A percentile compares a stretch with the other conserved stretches of the same genome.
Conservation (phyloP, 2,797 vertebrate genomes). For the Arnoldichthys spilopterus region DNA sequence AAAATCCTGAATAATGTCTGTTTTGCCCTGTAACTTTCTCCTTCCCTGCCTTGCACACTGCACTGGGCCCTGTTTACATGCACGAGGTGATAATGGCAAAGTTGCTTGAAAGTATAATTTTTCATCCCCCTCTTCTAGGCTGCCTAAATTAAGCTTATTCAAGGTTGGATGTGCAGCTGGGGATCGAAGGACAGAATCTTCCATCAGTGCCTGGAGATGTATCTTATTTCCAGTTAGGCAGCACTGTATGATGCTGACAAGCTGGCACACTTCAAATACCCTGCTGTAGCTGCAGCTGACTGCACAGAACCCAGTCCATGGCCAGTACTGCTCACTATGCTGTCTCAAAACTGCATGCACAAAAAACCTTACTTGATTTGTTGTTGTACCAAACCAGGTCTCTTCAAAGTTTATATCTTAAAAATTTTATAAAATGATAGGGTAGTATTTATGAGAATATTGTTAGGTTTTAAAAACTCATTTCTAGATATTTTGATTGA, state of each 20-base stretch:
- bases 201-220: slow-evolving; percentile 62
- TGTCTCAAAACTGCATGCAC: not conserved
- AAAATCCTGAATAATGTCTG: not conserved
- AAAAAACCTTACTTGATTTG: not conserved
- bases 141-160: slow-evolving; percentile 67
- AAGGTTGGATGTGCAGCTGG: slow-evolving; percentile 64
- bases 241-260: slow-evolving; percentile 52
- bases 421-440: too few species aligned
- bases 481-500: too few species aligned
- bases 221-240: slow-evolving; percentile 64
- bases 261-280: slow-evolving; percentile 32
- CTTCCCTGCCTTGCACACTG: not conserved
- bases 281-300: slow-evolving; percentile 29
- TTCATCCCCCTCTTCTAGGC: slow-evolving; percentile 60
- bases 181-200: slow-evolving; percentile 63
- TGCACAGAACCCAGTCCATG: slow-evolving; percentile 1
- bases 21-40: not conserved
- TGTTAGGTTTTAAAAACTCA: too few species aligned
- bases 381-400: too few species aligned
- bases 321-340: not conserved
- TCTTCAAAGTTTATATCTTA: too few species aligned
- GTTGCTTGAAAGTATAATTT: slow-evolving; percentile 59
- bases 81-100: slow-evolving; percentile 52
- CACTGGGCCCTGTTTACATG: slow-evolving; percentile 55
- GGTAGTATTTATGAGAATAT: too few species aligned